Evolutionary conservation across 2,888 invertebrate species (phyloP), one percentile per base, ranked within the genome.

Genomic region (Nephrotoma appendiculata): DNA sequence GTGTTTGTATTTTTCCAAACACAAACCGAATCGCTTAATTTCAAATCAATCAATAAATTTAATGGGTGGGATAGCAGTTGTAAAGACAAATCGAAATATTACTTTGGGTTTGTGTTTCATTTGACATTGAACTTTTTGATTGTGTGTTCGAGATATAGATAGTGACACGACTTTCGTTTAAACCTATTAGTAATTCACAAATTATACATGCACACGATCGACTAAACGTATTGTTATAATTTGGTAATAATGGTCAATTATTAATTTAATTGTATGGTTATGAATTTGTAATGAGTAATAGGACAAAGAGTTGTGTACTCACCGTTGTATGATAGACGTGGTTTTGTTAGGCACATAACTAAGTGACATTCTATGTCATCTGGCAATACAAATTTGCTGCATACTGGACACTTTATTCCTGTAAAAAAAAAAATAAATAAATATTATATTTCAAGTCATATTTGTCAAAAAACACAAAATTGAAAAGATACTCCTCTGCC

Each of bases 301-400:
- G 19, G 19, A 7, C 9, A 71, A 71, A 31, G 31, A 57, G 5
- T 19, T 57, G 41, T 57, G 52, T 87, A 89, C 89, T 93, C 91
- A 99, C 99, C 99, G 94, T 99, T 99, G 93, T 99, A 99, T 90
- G 96, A 98, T 92, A 99, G 97, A 92, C 98, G 95, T 90, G 99
- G 99, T 94, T 99, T 98, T 90, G 99, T 99, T 93, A 99, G 96
- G 94, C 99, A 99, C 97, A 99, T 98, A 91, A 99, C 98, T 92
- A 99, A 95, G 93, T 99, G 99, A 94, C 98, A 98, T 94, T 99
- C 99, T 92, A 99, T 97, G 93, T 99, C 99, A 93, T 99, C 99
- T 89, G 98, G 98, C 92, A 98, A 94, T 91, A 99, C 97, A 93
- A 97, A 97, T 94, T 98, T 99, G 93, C 98, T 98, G 95, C 99